Base-by-base conservation (phyloP, 2,113 vertebrate genomes). In the Galeopterus variegatus region DNA sequence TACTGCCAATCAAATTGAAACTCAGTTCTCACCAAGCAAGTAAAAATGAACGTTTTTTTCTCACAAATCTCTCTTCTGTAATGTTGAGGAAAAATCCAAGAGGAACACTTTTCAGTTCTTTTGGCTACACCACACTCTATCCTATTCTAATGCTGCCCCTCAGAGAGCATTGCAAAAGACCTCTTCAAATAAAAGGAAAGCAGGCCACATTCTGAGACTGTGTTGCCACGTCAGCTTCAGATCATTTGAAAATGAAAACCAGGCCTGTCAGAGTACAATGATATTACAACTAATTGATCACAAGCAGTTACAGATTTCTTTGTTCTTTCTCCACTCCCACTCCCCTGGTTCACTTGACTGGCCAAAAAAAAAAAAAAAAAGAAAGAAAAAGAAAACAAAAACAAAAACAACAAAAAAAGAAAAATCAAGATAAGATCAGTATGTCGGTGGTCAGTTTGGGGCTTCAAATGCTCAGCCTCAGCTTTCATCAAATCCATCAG, bases 201-300 rank as follows among this genome's bases (percentile, higher is more conserved):
- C 7, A 83, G 5, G 18, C 23, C 14, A 36, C 6, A 41, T 28
- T 72, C 28, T 75, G 54, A 82, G 54, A 64, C 64, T 76, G 18
- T 45, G n/a, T 67, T 86, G 69, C 24, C 26, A 64, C 50, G 45
- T 87, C 64, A 94, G 31, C n/a, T 41, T 33, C 81, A 75, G 56
- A 69, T 54, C 19, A 77, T 65, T 86, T 64, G 23, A 92, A 94
- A 92, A 73, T 56, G 21, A 83, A 96, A 96, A 50, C 6, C 5
- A 73, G 41, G 41, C 41, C 41, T 41, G 41, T 41, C 41, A 41
- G 41, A 41, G 41, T 41, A 41, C 41, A 41, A 41, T 41, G 41
- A 41, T 41, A 41, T 41, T 41, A 41, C 41, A 41, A 41, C 41
- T 41, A 41, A 41, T 41, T 41, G 41, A 41, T 41, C 41, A 41